Evolutionary conservation across 2,797 vertebrate genomes (phyloP).

Genomic region (Anguilla pacifica): DNA sequence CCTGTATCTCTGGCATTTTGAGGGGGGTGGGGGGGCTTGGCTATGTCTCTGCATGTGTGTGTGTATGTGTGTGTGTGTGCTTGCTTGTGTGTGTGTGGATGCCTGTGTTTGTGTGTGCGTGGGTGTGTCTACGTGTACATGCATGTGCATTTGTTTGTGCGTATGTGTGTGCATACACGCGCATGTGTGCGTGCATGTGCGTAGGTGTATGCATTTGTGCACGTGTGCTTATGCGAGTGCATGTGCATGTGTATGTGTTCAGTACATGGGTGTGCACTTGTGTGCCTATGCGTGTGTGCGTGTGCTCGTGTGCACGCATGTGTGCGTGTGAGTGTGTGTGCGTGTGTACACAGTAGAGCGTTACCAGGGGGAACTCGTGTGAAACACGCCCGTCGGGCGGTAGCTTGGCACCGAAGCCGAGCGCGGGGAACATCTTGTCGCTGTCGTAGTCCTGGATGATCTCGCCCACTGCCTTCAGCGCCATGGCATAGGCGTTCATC

Average conservation of each 20-base stretch:
- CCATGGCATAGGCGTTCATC: slow-evolving; percentile 95
- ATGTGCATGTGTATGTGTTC: too few relatives aligned
- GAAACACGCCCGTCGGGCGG: slow-evolving; percentile 91
- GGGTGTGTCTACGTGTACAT: too few relatives aligned
- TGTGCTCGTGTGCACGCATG: too few relatives aligned
- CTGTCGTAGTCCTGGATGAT: slow-evolving; percentile 98
- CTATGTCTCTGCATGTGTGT: neutral
- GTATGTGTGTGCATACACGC: too few relatives aligned
- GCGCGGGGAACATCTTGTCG: slow-evolving; percentile 94
- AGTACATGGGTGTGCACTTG: too few relatives aligned
- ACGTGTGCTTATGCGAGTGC: too few relatives aligned
- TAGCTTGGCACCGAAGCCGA: slow-evolving; percentile 94
- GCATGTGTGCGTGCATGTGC: too few relatives aligned
- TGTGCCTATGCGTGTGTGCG: too few relatives aligned
- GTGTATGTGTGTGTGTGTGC: neutral
- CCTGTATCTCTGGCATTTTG: neutral
- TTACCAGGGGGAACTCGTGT: slow-evolving; percentile 93
- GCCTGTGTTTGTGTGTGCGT: too few relatives aligned
- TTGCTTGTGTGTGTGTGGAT: too few relatives aligned
- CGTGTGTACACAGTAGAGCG: slow-evolving; percentile 13
- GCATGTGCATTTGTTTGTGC: too few relatives aligned
- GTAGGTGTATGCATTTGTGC: too few relatives aligned
- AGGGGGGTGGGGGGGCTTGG: neutral
- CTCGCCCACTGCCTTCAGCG: slow-evolving; percentile 91
- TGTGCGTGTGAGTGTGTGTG: neutral